Base-by-base conservation (phyloP, 2,888 invertebrate genomes). In the Leptopilina drosophilae region DNA sequence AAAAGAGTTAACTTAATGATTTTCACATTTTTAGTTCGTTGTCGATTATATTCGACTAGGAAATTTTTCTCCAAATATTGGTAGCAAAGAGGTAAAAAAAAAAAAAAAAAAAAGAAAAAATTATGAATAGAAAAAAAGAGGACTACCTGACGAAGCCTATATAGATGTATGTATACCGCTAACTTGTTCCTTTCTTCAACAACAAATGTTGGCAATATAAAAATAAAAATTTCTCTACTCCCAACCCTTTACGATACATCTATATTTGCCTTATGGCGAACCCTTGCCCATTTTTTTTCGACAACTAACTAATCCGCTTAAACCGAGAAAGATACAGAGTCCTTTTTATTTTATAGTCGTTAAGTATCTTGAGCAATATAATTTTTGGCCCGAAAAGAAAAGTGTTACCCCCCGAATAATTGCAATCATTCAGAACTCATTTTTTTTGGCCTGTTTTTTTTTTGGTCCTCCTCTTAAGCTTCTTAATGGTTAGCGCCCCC, bases 331-430 rank as follows among this genome's bases (percentile, higher is more conserved):
- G 14, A 56, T 49, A 53, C 69, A 33, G 26, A 53, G 49, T 56
- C 73, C 73, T 33, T 40, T 73, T 73, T 73, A 73, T 73, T 73
- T 73, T 73, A 73, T 73, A 49, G 53, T n/a, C 33, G 53, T 73
- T 73, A 73, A 53, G 73, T 33, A 73, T 33, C n/a, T 56, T 33
- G n/a, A 33, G 73, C 73, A 73, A 73, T 73, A 73, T 73, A 73
- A 73, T 56, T 56, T 73, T 73, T 26, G 49, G 12, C 26, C 49
- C 49, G 33, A n/a, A 73, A 73, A 73, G 56, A 12, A 56, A 73
- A 73, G 56, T 56, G 56, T 33, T 56, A 40, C 46, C 67, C 11
- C 11, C 67, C 15, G 67, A 46, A 66, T 66, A 66, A 66, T 66
- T 15, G 42, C 66, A 42, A 67, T 67, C 67, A 46, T 20, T 20